A percentile compares a stretch with the other conserved stretches of the same genome.
Conservation (phyloP, 2,888 invertebrate genomes). For the Drosophila paramelanica region DNA sequence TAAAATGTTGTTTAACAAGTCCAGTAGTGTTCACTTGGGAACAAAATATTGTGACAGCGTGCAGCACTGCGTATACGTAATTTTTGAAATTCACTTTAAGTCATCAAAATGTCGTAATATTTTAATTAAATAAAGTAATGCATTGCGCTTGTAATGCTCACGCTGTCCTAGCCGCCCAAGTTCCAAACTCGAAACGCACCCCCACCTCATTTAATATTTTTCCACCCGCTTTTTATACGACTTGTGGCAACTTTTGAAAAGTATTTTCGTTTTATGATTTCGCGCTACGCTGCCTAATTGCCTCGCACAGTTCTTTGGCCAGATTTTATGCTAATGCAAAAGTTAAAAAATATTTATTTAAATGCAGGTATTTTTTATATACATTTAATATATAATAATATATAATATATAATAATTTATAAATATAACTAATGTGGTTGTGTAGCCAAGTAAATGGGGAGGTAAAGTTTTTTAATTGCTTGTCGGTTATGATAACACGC, state of each 20-base stretch:
- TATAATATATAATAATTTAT: too few relatives aligned
- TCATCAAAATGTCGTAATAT: slow-evolving; percentile 34
- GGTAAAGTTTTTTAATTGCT: slow-evolving; percentile 46
- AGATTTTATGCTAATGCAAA: slow-evolving; percentile 63
- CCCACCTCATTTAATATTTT: slow-evolving; percentile 41
- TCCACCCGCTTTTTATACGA: slow-evolving; percentile 58
- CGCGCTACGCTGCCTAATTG: slow-evolving; percentile 58
- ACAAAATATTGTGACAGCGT: not conserved
- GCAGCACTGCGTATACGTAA: slow-evolving; percentile 13
- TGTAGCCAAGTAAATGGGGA: slow-evolving; percentile 34
- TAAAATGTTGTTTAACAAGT: not conserved
- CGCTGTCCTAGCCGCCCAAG: slow-evolving; percentile 10
- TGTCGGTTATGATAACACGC: slow-evolving; percentile 42
- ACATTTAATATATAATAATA: not conserved
- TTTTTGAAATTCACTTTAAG: slow-evolving; percentile 10
- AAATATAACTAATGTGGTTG: not conserved
- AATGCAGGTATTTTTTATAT: not conserved
- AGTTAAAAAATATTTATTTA: slow-evolving; percentile 32
- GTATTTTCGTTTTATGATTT: slow-evolving; percentile 61
- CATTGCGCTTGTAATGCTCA: slow-evolving; percentile 20
- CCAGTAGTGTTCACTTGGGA: not conserved
- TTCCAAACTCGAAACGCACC: not conserved
- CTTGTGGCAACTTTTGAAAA: slow-evolving; percentile 60
- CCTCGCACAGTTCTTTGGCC: slow-evolving; percentile 24
- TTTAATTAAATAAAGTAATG: slow-evolving; percentile 46